These are phyloP conservation scores for Hepsetus odoe DNA, from an alignment of 2,113 vertebrate genomes.

Conservation along the genomic window DNA sequence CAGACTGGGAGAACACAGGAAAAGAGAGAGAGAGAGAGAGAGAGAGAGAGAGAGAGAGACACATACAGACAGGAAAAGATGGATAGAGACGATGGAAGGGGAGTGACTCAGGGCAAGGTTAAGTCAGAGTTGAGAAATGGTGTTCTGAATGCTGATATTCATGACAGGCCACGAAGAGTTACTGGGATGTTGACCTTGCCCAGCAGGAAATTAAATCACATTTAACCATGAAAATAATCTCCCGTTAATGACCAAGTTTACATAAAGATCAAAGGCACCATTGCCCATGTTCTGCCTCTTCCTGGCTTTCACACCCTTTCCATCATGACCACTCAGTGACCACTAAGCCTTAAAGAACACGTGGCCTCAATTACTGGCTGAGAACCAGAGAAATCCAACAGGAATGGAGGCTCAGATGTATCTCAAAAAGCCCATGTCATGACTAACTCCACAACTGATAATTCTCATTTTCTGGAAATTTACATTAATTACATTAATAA, in stretches of 20 bases:
- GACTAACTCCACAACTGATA: too few relatives aligned
- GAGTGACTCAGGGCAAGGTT: background rate
- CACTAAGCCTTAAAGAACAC: background rate
- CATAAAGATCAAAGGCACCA: conserved; percentile 32
- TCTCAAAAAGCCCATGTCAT: background rate
- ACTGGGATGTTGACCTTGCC: background rate
- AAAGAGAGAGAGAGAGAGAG: background rate
- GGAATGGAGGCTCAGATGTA: background rate
- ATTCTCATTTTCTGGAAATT: too few relatives aligned
- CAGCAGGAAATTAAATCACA: conserved; percentile 20
- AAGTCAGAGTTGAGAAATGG: background rate
- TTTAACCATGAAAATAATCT: conserved; percentile 25
- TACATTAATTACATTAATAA: too few relatives aligned
- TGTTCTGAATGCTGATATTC: background rate
- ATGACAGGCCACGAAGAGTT: background rate
- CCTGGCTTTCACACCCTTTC: conserved; percentile 18
- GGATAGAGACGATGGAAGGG: background rate
- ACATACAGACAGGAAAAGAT: background rate
- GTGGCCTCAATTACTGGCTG: background rate
- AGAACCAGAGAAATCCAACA: background rate
- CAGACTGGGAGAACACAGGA: background rate
- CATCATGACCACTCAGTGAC: conserved; percentile 13
- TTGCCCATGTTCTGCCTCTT: background rate
- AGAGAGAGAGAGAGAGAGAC: background rate
- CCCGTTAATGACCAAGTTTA: conserved; percentile 38